Conservation (phyloP, 2,797 vertebrate genomes). For the Myotis findleyi region DNA sequence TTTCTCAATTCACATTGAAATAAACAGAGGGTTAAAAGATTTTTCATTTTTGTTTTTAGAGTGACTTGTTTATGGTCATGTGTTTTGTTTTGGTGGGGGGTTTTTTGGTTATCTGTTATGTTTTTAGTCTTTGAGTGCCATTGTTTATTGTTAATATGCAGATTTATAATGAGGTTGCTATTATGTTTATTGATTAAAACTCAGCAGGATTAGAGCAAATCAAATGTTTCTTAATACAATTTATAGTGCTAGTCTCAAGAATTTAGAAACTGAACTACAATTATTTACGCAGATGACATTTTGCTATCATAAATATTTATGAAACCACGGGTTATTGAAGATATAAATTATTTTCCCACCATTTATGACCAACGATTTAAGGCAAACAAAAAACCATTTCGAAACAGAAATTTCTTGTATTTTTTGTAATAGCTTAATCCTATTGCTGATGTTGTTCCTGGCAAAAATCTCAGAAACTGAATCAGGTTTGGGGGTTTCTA, state of each 20-base stretch:
- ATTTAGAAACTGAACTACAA: conserved; percentile 55
- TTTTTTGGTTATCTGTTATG: neutral
- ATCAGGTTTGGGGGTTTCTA: neutral
- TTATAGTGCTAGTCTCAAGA: conserved; percentile 38
- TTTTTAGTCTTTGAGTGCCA: neutral
- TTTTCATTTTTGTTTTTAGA: conserved; percentile 19
- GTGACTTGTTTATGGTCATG: neutral
- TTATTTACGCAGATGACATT: conserved; percentile 70
- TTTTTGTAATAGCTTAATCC: conserved; percentile 22
- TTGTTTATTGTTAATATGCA: neutral
- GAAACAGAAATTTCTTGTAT: conserved; percentile 42
- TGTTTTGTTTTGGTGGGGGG: neutral
- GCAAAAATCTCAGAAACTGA: conserved; percentile 60
- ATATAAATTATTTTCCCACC: conserved; percentile 65
- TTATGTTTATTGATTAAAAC: conserved; percentile 54
- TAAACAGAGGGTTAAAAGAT: conserved; percentile 9
- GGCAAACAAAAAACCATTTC: conserved; percentile 51
- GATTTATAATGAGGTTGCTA: neutral
- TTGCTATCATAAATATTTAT: conserved; percentile 71
- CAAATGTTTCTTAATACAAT: conserved; percentile 40
- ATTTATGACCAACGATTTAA: conserved; percentile 53
- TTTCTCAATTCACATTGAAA: neutral
- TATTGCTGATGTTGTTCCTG: neutral
- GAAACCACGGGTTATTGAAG: conserved; percentile 53
- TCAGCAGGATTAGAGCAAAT: conserved; percentile 48